These are phyloP conservation scores for Drosophila mayri DNA, from an alignment of 1,140 invertebrate genomes.

Conservation along the genomic window DNA sequence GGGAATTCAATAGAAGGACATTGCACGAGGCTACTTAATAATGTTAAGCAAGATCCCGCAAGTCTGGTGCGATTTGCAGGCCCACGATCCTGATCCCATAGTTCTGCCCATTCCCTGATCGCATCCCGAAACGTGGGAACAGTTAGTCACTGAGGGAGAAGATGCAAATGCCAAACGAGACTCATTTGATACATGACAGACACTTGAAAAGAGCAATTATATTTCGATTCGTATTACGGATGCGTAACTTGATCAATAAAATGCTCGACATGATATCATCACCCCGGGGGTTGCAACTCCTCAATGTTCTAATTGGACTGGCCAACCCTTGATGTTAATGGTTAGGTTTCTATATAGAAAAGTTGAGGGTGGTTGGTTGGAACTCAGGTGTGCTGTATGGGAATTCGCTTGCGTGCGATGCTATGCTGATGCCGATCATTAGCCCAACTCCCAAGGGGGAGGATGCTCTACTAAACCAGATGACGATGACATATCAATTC, in stretches of 20 bases:
- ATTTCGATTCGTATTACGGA: slow-evolving; percentile 81
- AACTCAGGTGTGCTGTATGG: slow-evolving; percentile 77
- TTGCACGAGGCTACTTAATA: slow-evolving; percentile 53
- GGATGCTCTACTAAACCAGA: slow-evolving; percentile 82
- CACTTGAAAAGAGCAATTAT: slow-evolving; percentile 81
- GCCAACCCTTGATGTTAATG: slow-evolving; percentile 41
- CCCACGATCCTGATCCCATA: slow-evolving; percentile 44
- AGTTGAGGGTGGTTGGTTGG: slow-evolving; percentile 38
- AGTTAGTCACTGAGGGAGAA: background rate
- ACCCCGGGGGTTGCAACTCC: slow-evolving; percentile 37
- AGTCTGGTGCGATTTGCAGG: slow-evolving; percentile 77
- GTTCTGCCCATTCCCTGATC: slow-evolving; percentile 13
- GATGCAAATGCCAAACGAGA: slow-evolving; percentile 45
- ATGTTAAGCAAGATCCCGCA: slow-evolving; percentile 81
- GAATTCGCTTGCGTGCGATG: slow-evolving; percentile 81
- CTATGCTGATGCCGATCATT: slow-evolving; percentile 70
- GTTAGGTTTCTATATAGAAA: too few species aligned
- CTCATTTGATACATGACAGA: slow-evolving; percentile 71
- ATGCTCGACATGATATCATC: slow-evolving; percentile 75
- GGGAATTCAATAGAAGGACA: slow-evolving; percentile 62
- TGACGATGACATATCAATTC: slow-evolving; percentile 83
- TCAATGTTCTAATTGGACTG: slow-evolving; percentile 37
- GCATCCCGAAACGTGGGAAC: slow-evolving; percentile 57
- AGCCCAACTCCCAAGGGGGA: slow-evolving; percentile 28
- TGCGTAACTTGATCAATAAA: slow-evolving; percentile 84